Evolutionary conservation across 1,140 invertebrate genomes (phyloP), one percentile per base, ranked within the genome.

Genomic region (Ylistrum balloti): DNA sequence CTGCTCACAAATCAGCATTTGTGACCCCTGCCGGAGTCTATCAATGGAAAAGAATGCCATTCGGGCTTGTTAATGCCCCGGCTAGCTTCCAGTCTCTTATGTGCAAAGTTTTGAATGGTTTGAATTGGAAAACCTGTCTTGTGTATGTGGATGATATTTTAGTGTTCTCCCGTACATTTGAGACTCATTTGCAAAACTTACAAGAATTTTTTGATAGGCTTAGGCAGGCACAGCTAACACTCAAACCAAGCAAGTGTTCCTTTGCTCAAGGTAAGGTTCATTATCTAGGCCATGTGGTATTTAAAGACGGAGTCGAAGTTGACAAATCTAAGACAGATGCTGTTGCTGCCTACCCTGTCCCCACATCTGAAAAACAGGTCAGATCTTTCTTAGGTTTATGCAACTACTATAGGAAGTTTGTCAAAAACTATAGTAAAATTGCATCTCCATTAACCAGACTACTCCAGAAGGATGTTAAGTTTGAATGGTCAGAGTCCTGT

Each of bases 91-190:
- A 90, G 85, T 22, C 33, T 28, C 35, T 89, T 20, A 38, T 91
- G 91, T 34, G 85, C 11, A 28, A 88, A 10, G 88, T 91, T 3
- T 38, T 91, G 1, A 56, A 86, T 33, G 86, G 33, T 20, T 22
- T 92, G 3, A 74, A 89, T 45, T 92, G 89, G 38, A 86, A 90
- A 45, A 87, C 20, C 34, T 85, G 35, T 3, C 34, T 91, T 13
- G 87, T 91, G 20, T 92, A 92, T 88, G 48, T 91, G 45, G 90
- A 93, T 89, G 90, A 92, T 38, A 91, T 93, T 17, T 28, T 92
- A 0, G 85, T 92, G 7, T 91, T 90, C 45, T 87, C 88, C 7
- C 28, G 56, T n/a, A 90, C 87, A 35, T 91, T 91, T 88, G 86
- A 91, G 5, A 35, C 89, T 74, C 91, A 93, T 87, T 13, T 93